phyloP scores from a whole-genome alignment of 2,113 vertebrate genomes.

The Microcebus ravelobensis region DNA sequence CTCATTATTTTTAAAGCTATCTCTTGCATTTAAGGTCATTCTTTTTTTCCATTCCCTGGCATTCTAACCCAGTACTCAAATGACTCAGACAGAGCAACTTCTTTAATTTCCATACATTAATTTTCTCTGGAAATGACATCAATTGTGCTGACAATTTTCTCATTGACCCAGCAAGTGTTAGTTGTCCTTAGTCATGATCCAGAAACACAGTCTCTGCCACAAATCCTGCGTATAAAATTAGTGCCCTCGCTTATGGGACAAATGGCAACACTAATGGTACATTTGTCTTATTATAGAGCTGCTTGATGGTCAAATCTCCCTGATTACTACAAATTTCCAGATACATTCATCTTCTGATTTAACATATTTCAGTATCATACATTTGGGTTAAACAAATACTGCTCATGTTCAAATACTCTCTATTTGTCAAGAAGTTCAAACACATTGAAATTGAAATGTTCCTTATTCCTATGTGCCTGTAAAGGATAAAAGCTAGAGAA shows the following conservation, averaged over 20 bases:
- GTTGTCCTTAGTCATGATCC: not conserved
- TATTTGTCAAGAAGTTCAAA: constrained; percentile 13
- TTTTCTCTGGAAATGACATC: constrained; percentile 11
- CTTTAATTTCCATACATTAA: constrained; percentile 32
- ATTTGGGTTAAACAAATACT: not conserved
- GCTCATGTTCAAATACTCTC: not conserved
- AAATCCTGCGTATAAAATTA: not conserved
- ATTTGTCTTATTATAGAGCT: not conserved
- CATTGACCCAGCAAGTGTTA: not conserved
- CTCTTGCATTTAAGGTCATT: not conserved
- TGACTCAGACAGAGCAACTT: not conserved
- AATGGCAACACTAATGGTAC: not conserved
- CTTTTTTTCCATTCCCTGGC: not conserved
- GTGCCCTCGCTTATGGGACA: not conserved
- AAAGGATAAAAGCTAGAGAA: not conserved
- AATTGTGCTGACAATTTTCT: not conserved
- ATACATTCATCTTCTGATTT: not conserved
- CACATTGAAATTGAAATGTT: not conserved
- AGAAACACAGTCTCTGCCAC: not conserved
- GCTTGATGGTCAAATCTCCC: not conserved
- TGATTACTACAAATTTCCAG: not conserved
- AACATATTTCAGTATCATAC: not conserved
- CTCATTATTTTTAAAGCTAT: not conserved
- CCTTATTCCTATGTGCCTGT: not conserved
- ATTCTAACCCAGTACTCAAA: not conserved